Conservation (phyloP, 2,113 vertebrate genomes). For the Misgurnus mizolepis region DNA sequence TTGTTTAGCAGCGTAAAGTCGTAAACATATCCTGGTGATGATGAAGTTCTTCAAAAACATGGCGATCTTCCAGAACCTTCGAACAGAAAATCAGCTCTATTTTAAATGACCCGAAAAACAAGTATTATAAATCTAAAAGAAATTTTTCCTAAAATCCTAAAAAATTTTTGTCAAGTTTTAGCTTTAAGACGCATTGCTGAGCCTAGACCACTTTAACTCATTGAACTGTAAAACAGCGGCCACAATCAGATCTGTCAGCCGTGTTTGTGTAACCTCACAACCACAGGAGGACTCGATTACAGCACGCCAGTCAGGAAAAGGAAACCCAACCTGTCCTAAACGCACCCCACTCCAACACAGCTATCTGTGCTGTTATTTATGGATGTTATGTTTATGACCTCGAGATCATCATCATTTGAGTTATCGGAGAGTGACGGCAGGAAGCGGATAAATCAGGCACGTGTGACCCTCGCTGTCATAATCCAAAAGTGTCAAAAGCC, state of each 20-base stretch:
- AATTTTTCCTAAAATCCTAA: no score
- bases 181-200: no score
- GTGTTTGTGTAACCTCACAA: slow-evolving; percentile 34
- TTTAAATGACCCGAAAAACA: no score
- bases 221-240: no score
- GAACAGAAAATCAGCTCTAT: no score
- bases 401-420: neutral
- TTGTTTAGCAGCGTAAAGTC: no score
- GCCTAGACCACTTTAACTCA: no score
- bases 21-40: no score
- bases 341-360: neutral
- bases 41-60: no score
- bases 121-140: no score
- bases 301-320: slow-evolving; percentile 13
- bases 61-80: no score
- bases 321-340: neutral
- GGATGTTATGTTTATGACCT: neutral
- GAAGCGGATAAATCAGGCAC: neutral
- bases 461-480: slow-evolving; percentile 27
- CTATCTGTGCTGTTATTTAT: slow-evolving; percentile 14
- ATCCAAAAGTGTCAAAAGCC: neutral
- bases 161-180: no score
- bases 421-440: neutral
- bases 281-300: slow-evolving; percentile 3
- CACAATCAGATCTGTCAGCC: neutral